Conservation (phyloP, 2,113 vertebrate species). For the Corvus moneduloides region DNA sequence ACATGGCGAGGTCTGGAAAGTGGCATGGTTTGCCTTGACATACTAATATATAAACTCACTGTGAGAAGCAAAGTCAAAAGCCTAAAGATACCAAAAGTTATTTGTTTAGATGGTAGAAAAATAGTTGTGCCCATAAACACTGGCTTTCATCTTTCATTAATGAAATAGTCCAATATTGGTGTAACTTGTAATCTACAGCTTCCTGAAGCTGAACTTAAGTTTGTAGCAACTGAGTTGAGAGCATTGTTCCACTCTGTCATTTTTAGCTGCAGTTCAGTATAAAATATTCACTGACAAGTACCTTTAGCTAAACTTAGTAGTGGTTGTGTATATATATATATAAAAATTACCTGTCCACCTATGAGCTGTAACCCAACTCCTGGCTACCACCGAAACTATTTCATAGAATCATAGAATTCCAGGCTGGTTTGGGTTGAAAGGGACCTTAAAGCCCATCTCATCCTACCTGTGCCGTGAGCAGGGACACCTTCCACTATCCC, state of each 20-base stretch:
- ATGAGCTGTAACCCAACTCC: background rate
- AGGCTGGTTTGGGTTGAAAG: background rate
- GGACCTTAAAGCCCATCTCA: background rate
- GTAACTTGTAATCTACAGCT: background rate
- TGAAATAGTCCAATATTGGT: background rate
- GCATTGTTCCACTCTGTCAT: background rate
- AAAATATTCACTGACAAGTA: background rate
- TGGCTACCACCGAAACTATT: background rate
- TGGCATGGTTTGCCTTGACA: background rate
- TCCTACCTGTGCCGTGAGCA: background rate
- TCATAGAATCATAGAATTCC: background rate
- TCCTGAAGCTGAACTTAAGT: background rate
- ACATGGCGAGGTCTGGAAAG: background rate
- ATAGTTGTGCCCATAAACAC: background rate
- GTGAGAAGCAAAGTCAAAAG: background rate
- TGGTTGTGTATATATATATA: fast-evolving
- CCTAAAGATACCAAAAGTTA: background rate
- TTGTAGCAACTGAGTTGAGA: background rate
- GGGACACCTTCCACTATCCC: fast-evolving
- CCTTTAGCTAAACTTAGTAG: background rate
- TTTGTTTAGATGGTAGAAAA: background rate
- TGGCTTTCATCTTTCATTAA: background rate
- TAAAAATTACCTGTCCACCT: no score
- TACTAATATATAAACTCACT: background rate
- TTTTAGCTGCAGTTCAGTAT: background rate